phyloP scores from a whole-genome alignment of 1,140 invertebrate genomes.

The Littorina saxatilis region DNA sequence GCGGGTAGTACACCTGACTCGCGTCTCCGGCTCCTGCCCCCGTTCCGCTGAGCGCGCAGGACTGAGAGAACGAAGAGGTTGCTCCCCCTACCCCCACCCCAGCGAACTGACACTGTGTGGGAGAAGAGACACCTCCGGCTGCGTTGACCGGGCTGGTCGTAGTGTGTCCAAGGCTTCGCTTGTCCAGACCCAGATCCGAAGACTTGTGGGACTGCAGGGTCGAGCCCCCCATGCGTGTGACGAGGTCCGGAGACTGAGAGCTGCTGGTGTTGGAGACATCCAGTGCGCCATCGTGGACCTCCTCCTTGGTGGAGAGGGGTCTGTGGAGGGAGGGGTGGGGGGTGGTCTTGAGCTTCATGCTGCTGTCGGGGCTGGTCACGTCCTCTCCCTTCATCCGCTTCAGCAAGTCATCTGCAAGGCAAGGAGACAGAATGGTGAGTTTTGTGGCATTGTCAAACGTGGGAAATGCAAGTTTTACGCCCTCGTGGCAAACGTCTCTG shows the following conservation, averaged over 20 bases:
- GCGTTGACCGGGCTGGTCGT: not conserved
- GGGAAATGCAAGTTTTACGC: no score
- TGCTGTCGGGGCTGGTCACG: not conserved
- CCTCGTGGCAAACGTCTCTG: no score
- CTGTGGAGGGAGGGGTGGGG: not conserved
- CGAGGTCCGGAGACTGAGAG: not conserved
- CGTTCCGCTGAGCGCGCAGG: conserved; percentile 32
- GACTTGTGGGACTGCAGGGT: not conserved
- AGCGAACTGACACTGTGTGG: conserved; percentile 42
- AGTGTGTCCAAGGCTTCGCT: not conserved
- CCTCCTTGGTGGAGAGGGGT: conserved; percentile 7
- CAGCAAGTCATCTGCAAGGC: conserved; percentile 4
- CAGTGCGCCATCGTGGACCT: not conserved
- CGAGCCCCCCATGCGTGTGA: not conserved
- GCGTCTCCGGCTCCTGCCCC: conserved; percentile 17
- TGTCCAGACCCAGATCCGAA: not conserved
- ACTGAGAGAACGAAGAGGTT: conserved; percentile 15
- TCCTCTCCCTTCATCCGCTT: not conserved
- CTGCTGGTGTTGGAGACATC: not conserved
- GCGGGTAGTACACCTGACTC: conserved; percentile 61
- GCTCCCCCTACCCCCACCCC: no score
- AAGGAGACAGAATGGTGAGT: no score
- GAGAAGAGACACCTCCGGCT: conserved; percentile 11
- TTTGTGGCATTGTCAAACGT: no score
- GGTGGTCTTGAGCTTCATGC: conserved; percentile 36